Conservation (phyloP, 2,113 vertebrate genomes). For the Noturus placidus region DNA sequence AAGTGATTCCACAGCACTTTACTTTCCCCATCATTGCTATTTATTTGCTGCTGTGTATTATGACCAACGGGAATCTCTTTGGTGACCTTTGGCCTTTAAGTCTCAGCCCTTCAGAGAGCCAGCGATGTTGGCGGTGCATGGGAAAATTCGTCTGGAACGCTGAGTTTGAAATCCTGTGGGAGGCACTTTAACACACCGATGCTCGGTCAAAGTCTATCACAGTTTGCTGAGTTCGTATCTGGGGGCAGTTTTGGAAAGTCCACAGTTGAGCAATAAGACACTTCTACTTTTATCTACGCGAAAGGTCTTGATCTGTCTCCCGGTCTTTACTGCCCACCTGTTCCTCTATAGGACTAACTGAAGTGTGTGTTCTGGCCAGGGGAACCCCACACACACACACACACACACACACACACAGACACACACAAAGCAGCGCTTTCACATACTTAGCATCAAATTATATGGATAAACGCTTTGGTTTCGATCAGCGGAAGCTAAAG, state of each 20-base stretch:
- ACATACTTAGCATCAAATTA: background rate
- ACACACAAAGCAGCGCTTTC: background rate
- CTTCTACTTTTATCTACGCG: constrained; percentile 11
- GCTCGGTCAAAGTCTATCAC: constrained; percentile 33
- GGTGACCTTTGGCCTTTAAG: constrained; percentile 20
- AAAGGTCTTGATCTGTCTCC: background rate
- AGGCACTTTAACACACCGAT: background rate
- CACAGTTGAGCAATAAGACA: constrained; percentile 49
- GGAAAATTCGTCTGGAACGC: constrained; percentile 10
- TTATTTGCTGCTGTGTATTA: constrained; percentile 27
- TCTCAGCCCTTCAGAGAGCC: constrained; percentile 32
- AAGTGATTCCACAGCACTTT: background rate
- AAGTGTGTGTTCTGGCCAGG: constrained; percentile 9
- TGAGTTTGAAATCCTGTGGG: background rate
- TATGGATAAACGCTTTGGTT: background rate
- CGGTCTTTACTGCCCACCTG: constrained; percentile 38
- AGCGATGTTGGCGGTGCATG: background rate
- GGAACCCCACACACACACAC: constrained; percentile 25
- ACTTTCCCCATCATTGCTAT: constrained; percentile 6
- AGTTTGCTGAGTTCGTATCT: background rate
- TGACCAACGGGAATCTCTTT: constrained; percentile 13
- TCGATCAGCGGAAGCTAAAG: background rate
- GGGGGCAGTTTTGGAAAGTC: constrained; percentile 47
- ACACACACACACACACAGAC: background rate
- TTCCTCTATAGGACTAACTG: constrained; percentile 21